Base-by-base conservation (phyloP, 2,888 invertebrate species). In the Zootermopsis nevadensis region DNA sequence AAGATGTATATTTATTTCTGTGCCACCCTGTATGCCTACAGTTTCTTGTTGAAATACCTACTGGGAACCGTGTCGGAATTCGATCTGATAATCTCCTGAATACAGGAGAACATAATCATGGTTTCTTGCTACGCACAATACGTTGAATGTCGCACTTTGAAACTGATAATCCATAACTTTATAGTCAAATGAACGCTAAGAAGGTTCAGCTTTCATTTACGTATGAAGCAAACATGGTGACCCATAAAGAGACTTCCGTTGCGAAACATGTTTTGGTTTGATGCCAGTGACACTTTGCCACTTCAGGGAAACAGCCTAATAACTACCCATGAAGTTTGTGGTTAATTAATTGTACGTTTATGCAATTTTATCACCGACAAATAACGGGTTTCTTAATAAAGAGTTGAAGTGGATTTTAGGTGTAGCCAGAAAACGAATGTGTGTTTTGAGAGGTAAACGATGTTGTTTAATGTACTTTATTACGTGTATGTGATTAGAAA, bases 221-320 rank as follows among this genome's bases (percentile, higher is more conserved):
- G 22, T 72, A 8, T 8, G 72, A 35, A 72, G 35, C 35, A 15
- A 35, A 24, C 35, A n/a, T 10, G 67, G 67, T 67, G 67, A 67
- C 72, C 33, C 72, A 72, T 72, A 72, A 72, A 30, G 22, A 72
- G 72, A 30, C 67, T 15, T 30, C 30, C 8, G 7, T 35, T 72
- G 72, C 69, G 35, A 35, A 35, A 72, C 72, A n/a, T 72, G 72
- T 72, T 72, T 72, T 35, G 72, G 35, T 30, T 19, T 12, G 72
- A 72, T 35, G 72, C 72, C 72, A 72, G 35, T 72, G 33, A 35
- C 72, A 72, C 15, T 19, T 72, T 33, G 6, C 72, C 15, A 12
- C 67, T 27, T 35, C 35, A 72, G 72, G 72, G 72, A 72, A 72
- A 35, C 33, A 72, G 22, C 72, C 31, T 12, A 35, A 35, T 67